These are phyloP conservation scores for Dendrocincla tyrannina DNA, from an alignment of 2,797 vertebrate species.

Conservation along the genomic window DNA sequence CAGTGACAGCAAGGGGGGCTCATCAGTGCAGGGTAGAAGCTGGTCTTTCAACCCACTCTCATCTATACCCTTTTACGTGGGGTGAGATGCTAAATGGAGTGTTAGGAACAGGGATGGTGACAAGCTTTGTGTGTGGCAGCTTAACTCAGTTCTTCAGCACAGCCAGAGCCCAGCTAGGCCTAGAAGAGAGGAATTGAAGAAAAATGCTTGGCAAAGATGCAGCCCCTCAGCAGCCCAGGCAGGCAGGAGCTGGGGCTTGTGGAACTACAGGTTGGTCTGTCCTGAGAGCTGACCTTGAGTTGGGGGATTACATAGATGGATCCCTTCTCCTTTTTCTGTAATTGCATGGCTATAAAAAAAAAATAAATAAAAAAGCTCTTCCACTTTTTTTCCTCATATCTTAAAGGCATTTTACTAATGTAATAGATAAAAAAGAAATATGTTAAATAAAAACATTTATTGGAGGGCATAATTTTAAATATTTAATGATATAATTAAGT, in stretches of 20 bases:
- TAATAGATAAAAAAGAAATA: conserved; percentile 59
- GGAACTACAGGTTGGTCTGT: background rate
- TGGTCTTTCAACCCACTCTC: background rate
- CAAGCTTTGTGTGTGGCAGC: background rate
- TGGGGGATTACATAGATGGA: background rate
- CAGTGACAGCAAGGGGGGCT: background rate
- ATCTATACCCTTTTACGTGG: background rate
- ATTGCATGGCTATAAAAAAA: background rate
- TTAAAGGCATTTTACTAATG: conserved; percentile 42
- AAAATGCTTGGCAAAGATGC: background rate
- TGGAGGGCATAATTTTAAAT: conserved; percentile 63
- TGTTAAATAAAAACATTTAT: conserved; percentile 68
- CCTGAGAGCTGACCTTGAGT: background rate
- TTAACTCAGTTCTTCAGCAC: background rate
- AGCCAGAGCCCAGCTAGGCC: background rate
- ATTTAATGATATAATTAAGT: conserved; percentile 68
- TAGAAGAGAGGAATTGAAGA: background rate
- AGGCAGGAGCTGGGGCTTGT: background rate
- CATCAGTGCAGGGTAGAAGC: background rate
- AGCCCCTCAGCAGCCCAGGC: background rate
- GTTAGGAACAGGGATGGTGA: rapidly evolving
- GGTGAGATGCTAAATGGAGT: background rate
- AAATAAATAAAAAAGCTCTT: background rate
- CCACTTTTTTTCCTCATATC: background rate
- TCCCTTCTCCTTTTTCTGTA: background rate